Base-by-base conservation (phyloP, 2,113 vertebrate species). In the Fukomys damarensis region DNA sequence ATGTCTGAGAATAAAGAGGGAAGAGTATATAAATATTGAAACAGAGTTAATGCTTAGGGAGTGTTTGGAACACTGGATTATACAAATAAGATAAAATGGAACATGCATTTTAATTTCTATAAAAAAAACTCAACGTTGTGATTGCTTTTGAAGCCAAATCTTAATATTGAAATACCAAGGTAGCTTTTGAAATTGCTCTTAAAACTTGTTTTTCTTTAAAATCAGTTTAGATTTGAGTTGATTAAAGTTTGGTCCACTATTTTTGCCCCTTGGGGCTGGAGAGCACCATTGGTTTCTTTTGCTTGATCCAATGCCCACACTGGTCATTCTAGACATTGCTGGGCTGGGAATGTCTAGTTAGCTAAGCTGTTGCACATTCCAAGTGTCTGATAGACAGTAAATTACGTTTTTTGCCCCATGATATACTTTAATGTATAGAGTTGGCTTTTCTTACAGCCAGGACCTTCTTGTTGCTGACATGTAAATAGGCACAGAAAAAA, bases 171-270 rank as follows among this genome's bases (percentile, higher is more conserved):
- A 84, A 87, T 38, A 30, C 19, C 43, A 52, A 17, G 10, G 38
- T 96, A 61, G 43, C 28, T 84, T 96, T 96, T 66, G 46, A 92
- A 96, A 70, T 24, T 93, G 54, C 46, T 74, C 70, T 92, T n/a
- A 80, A 85, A 93, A 58, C 24, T 11, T 61, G 38, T 94, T 87
- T 83, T 76, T 79, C 83, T 93, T 83, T 79, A 63, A 86, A 89
- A 72, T 93, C 52, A 77, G n/a, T 91, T 91, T 93, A 46, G 80
- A 77, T 83, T 49, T 66, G 86, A 82, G 54, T 9, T 76, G n/a
- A 66, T 66, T 63, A 4, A 82, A 95, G 22, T 58, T 61, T 38
- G 72, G 19, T 46, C 90, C 86, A 70, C 65, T 28, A 54, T 82
- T 91, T 83, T 74, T 86, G 28, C 63, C 59, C 86, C 59, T 63